These are phyloP conservation scores for Jacana jacana DNA, from an alignment of 2,113 vertebrate species.

Conservation along the genomic window DNA sequence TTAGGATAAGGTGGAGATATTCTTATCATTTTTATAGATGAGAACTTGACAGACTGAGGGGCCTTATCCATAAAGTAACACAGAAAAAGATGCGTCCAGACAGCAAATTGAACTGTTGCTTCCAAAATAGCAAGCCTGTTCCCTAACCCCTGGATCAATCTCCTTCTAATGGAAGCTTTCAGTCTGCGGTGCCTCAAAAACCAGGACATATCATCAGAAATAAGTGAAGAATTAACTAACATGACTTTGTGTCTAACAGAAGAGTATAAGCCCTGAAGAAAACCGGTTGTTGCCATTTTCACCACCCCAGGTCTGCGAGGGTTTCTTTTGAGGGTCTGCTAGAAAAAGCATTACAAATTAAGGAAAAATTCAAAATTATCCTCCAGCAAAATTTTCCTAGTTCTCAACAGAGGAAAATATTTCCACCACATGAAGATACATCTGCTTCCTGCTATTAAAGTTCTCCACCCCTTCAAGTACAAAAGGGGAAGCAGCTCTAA, in stretches of 20 bases:
- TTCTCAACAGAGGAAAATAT: background rate
- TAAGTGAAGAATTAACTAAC: background rate
- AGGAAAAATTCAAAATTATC: background rate
- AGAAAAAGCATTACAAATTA: background rate
- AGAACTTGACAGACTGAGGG: background rate
- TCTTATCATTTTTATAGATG: conserved; percentile 22
- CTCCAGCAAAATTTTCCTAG: background rate
- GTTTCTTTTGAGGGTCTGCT: background rate
- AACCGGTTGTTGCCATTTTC: background rate
- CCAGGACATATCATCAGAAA: background rate
- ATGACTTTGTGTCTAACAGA: background rate
- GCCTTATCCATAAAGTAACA: background rate
- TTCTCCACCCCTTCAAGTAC: background rate
- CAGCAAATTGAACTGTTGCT: background rate
- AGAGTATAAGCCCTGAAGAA: background rate
- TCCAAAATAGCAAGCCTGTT: background rate
- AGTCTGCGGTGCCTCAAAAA: background rate
- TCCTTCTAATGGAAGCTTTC: background rate
- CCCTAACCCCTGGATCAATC: background rate
- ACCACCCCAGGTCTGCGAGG: background rate
- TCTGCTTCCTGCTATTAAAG: background rate
- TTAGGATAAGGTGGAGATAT: conserved; percentile 18
- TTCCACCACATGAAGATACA: background rate
- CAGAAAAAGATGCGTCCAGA: background rate
- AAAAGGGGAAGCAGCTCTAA: background rate